A percentile compares a stretch with the other conserved stretches of the same genome.
Evolutionary conservation across 2,113 vertebrate genomes (phyloP).

Genomic region (Microcebus griseorufus): DNA sequence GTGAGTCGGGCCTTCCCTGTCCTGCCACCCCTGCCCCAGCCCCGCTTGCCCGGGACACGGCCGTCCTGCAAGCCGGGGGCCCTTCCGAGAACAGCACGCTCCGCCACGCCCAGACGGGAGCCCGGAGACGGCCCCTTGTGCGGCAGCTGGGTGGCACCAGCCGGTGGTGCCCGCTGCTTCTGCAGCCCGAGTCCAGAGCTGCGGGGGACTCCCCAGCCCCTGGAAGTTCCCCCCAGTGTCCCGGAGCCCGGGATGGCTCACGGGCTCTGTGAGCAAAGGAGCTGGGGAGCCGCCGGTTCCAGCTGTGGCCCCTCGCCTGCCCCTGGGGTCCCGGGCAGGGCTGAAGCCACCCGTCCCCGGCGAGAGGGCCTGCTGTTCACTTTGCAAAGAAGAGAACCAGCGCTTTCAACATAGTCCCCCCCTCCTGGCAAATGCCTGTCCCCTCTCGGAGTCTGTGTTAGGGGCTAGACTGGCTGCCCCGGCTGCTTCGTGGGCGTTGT

Average conservation of each 20-base stretch:
- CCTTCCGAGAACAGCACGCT: fast-evolving
- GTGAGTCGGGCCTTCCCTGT: conserved; percentile 82
- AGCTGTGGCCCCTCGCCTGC: fast-evolving
- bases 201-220: fast-evolving
- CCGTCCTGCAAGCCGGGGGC: neutral
- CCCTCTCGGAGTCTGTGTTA: neutral
- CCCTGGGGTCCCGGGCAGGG: neutral
- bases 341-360: fast-evolving
- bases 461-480: no score
- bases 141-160: no score
- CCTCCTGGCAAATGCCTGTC: neutral
- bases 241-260: fast-evolving
- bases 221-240: fast-evolving
- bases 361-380: fast-evolving
- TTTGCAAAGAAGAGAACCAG: neutral
- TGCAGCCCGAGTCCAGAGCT: neutral
- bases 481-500: fast-evolving
- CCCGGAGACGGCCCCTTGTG: fast-evolving
- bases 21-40: neutral
- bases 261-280: neutral
- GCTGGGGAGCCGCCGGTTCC: neutral
- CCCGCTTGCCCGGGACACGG: fast-evolving
- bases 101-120: fast-evolving
- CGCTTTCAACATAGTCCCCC: neutral
- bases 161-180: fast-evolving